Conservation (phyloP, 2,888 invertebrate species). For the Clanis bilineata region DNA sequence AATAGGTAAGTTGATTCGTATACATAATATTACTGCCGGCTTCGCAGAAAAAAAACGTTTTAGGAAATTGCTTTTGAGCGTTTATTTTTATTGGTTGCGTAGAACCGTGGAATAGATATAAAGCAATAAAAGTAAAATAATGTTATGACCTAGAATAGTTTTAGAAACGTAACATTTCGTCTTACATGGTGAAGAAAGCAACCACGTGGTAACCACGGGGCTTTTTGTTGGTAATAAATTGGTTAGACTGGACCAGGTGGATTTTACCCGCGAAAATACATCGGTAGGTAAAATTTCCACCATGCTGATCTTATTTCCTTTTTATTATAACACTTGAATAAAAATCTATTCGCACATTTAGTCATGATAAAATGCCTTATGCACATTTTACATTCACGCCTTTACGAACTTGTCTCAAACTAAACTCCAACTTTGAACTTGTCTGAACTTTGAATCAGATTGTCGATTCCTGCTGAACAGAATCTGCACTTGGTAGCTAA, state of each 20-base stretch:
- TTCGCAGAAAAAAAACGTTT: background rate
- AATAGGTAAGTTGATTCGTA: slow-evolving; percentile 1
- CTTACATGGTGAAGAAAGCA: too few relatives aligned
- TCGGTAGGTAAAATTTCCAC: too few relatives aligned
- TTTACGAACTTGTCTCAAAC: background rate
- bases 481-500: background rate
- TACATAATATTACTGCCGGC: background rate
- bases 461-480: background rate
- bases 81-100: background rate
- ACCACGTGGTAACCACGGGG: too few relatives aligned
- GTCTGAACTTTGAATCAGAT: background rate
- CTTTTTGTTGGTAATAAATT: too few relatives aligned
- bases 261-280: too few relatives aligned
- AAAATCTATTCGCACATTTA: too few relatives aligned
- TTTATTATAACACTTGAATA: too few relatives aligned
- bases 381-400: background rate
- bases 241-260: too few relatives aligned
- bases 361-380: background rate
- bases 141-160: background rate
- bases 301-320: too few relatives aligned
- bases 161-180: too few relatives aligned
- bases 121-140: background rate
- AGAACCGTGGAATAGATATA: background rate
- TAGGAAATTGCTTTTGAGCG: background rate
- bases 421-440: background rate